A percentile compares a stretch with the other conserved stretches of the same genome.
These are phyloP conservation scores for Brachirus orientalis DNA, from an alignment of 2,113 vertebrate species.

Conservation along the genomic window DNA sequence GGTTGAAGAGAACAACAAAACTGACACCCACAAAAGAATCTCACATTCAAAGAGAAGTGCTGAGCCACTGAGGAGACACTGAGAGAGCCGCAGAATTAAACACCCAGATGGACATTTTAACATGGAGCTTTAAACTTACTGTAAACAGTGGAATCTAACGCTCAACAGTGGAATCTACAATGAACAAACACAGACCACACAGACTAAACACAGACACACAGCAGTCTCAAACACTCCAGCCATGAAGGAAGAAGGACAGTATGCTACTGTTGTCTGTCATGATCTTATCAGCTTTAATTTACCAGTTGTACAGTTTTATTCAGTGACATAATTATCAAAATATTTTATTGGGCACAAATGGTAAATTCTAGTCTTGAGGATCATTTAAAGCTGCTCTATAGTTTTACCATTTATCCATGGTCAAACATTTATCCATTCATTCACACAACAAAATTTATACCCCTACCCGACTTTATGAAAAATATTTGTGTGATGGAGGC, in stretches of 20 bases:
- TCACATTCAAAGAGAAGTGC: conserved; percentile 49
- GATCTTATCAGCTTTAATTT: conserved; percentile 45
- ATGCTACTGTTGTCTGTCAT: conserved; percentile 59
- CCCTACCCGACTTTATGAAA: too few relatives aligned
- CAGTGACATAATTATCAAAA: not conserved
- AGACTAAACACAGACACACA: conserved; percentile 81
- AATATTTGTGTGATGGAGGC: conserved; percentile 42
- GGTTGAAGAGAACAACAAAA: conserved; percentile 47
- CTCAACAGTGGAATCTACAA: conserved; percentile 79
- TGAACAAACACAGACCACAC: conserved; percentile 79
- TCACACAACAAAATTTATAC: too few relatives aligned
- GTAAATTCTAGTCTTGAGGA: too few relatives aligned
- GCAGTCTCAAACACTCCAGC: conserved; percentile 67
- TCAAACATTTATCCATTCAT: too few relatives aligned
- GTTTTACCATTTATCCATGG: too few relatives aligned
- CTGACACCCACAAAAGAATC: conserved; percentile 53
- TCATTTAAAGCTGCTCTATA: too few relatives aligned
- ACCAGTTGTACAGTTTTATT: conserved; percentile 20
- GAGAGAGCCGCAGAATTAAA: conserved; percentile 76
- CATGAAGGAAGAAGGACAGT: conserved; percentile 67
- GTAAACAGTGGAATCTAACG: conserved; percentile 82
- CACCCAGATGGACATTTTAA: conserved; percentile 79
- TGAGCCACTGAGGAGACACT: conserved; percentile 64
- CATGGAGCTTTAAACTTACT: conserved; percentile 79
- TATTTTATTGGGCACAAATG: conserved; percentile 8